phyloP scores from a whole-genome alignment of 2,113 vertebrate species.

The Crotalus helleri region DNA sequence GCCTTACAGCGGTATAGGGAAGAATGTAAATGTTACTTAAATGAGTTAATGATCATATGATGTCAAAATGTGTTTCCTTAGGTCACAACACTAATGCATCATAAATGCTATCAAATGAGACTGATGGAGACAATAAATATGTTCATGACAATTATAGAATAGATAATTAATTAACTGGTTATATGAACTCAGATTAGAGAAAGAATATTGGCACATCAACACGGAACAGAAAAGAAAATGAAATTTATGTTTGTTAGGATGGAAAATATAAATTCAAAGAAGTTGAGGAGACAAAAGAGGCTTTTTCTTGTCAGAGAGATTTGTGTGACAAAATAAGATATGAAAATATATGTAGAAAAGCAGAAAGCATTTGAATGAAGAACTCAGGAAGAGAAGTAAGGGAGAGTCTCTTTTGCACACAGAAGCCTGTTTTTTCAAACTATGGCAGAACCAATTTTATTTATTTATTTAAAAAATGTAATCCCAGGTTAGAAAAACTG shows the following conservation, averaged over 20 bases:
- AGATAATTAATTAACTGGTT: background rate
- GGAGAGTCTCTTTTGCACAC: background rate
- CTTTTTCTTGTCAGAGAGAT: background rate
- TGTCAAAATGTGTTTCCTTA: background rate
- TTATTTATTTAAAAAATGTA: background rate
- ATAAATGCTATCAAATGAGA: background rate
- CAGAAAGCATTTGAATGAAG: background rate
- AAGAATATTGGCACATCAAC: background rate
- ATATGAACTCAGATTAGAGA: background rate
- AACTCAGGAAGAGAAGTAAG: background rate
- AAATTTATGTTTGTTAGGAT: background rate
- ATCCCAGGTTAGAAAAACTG: background rate
- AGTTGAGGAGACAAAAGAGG: background rate
- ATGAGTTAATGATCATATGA: background rate
- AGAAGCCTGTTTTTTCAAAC: background rate
- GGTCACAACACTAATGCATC: background rate
- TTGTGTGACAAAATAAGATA: background rate
- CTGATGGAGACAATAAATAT: background rate
- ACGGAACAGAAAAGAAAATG: background rate
- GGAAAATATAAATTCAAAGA: background rate
- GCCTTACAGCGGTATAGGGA: background rate
- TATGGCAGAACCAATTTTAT: background rate
- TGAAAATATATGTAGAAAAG: background rate
- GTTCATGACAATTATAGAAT: background rate
- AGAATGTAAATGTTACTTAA: background rate